Evolutionary conservation across 2,797 vertebrate genomes (phyloP), one percentile per base, ranked within the genome.

Genomic region (Hydrolagus colliei): DNA sequence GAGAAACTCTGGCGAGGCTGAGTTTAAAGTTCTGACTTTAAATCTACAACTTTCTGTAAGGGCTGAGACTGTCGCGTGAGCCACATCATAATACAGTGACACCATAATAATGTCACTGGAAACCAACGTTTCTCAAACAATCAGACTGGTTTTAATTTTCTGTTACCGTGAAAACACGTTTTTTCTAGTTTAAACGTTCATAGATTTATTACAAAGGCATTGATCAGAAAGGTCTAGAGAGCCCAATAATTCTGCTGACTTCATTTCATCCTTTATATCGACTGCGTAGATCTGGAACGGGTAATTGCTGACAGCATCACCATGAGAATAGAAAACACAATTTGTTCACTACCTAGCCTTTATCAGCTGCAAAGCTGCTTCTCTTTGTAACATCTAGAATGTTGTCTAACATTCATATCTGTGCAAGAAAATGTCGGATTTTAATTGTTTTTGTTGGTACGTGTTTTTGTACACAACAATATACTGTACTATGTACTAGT

Each of bases 261-360:
- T 9, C 32, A 32, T 71, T 84, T 84, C 7, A 84, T 84, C 32
- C 79, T 84, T 84, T 84, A 35, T 84, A 67, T 84, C 35, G 79
- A 84, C 9, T 68, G 71, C 79, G 41, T 84, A 12, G 79, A 84
- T 82, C 79, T 84, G 14, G 32, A 84, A 68, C 65, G 20, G 65
- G 32, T 63, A 71, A 68, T 84, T 35, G 79, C 32, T 84, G 79
- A 84, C 79, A 20, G 22, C 71, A 67, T 71, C 35, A 35, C 79
- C 79, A 84, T 63, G 16, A 67, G 79, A 84, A 84, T 84, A 84
- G 79, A 84, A 35, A 84, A 71, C 20, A 63, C 71, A 2, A 35
- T 82, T 84, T 20, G 35, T 76, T 84, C 65, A 35, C 10, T 3
- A 52, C 41, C 71, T 84, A 18, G 35, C 32, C 32, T 84, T 84